Conservation (phyloP, 2,113 vertebrate genomes). For the Muntiacus reevesi region DNA sequence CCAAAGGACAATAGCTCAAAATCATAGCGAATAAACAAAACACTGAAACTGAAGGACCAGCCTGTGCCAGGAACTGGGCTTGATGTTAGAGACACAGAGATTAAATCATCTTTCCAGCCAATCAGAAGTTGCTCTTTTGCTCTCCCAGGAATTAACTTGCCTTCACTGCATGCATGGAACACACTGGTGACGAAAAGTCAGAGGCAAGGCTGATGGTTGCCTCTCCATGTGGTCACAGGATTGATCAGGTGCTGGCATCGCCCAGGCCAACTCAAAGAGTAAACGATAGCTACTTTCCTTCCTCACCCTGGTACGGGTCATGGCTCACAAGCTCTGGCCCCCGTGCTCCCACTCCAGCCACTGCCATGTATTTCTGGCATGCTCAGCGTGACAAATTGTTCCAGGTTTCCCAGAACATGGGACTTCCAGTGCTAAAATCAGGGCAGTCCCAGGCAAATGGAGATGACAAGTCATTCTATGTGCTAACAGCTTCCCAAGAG, state of each 20-base stretch:
- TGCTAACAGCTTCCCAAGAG: background rate
- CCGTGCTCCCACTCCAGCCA: background rate
- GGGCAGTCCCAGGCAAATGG: background rate
- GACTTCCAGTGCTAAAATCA: background rate
- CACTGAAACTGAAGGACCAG: background rate
- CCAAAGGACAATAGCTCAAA: background rate
- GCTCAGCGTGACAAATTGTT: background rate
- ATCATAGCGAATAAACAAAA: conserved; percentile 14
- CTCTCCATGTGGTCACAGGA: background rate
- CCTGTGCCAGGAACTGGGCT: background rate
- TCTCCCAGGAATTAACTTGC: background rate
- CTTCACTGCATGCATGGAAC: background rate
- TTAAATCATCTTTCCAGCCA: background rate
- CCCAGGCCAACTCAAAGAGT: background rate
- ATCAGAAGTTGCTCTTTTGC: background rate
- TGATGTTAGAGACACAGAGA: background rate
- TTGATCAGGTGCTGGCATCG: background rate
- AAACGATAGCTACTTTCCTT: background rate
- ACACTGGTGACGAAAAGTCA: background rate
- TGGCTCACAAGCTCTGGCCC: background rate
- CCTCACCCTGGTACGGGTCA: background rate
- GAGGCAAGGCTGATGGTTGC: background rate
- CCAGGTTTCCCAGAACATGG: background rate
- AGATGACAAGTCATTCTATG: background rate
- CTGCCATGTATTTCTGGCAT: background rate